Conservation (phyloP, 2,888 invertebrate genomes). For the Chydorus sphaericus region DNA sequence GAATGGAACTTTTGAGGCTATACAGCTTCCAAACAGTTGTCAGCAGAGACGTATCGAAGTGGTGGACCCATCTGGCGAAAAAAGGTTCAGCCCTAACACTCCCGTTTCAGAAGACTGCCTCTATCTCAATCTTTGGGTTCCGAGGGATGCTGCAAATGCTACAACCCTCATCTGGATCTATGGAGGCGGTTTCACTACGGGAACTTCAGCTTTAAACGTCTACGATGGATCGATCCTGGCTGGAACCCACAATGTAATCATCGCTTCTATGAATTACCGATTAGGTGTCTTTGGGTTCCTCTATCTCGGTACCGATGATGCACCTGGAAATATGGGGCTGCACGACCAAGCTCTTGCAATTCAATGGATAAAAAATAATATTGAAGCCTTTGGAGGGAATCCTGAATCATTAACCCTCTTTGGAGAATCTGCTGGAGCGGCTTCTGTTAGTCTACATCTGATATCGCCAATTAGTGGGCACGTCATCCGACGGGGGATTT, state of each 20-base stretch:
- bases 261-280: slow-evolving; percentile 88
- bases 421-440: slow-evolving; percentile 17
- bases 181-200: slow-evolving; percentile 87
- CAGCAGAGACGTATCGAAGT: slow-evolving; percentile 77
- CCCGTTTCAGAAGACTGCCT: slow-evolving; percentile 89
- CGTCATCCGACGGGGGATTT: slow-evolving; percentile 70
- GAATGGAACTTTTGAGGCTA: slow-evolving; percentile 72
- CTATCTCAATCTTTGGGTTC: slow-evolving; percentile 90
- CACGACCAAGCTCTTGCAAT: slow-evolving; percentile 91
- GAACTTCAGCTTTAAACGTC: slow-evolving; percentile 79
- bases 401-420: slow-evolving; percentile 15
- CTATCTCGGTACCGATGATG: slow-evolving; percentile 64
- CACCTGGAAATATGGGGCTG: slow-evolving; percentile 77
- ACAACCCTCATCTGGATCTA: slow-evolving; percentile 32
- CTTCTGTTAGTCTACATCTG: slow-evolving; percentile 31
- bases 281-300: slow-evolving; percentile 89
- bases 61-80: slow-evolving; percentile 76
- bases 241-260: slow-evolving; percentile 75
- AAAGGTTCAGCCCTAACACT: slow-evolving; percentile 96
- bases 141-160: slow-evolving; percentile 28
- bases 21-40: slow-evolving; percentile 67
- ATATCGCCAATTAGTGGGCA: slow-evolving; percentile 79
- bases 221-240: slow-evolving; percentile 89
- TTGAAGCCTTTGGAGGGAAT: slow-evolving; percentile 16
- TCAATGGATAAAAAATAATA: slow-evolving; percentile 28